Conservation (phyloP, 64 coral and sea anemone genomes). For the Dendrophyllia cribrosa region DNA sequence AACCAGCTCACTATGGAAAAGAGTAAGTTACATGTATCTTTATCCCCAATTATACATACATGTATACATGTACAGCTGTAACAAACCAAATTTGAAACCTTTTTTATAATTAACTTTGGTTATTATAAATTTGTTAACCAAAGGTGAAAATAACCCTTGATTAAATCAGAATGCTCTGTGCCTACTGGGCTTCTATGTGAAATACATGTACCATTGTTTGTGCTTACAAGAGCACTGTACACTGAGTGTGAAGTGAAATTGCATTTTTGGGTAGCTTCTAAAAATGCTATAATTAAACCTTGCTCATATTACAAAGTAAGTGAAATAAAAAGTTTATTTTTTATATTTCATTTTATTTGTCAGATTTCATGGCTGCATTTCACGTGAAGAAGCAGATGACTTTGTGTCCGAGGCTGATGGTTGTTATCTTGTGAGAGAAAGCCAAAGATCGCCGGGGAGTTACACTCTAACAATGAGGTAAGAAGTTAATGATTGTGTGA, state of each 20-base stretch:
- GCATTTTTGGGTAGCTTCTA: too few species aligned
- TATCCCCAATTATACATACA: not conserved
- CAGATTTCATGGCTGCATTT: conserved; percentile 97
- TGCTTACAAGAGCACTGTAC: too few species aligned
- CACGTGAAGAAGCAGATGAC: conserved; percentile 94
- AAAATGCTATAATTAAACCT: too few species aligned
- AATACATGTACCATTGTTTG: too few species aligned
- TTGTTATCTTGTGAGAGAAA: conserved; percentile 95
- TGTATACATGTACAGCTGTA: too few species aligned
- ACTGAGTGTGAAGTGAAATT: too few species aligned
- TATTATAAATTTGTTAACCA: too few species aligned
- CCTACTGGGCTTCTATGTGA: too few species aligned
- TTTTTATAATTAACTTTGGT: too few species aligned
- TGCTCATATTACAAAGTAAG: too few species aligned
- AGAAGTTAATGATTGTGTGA: not conserved
- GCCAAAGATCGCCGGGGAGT: conserved; percentile 82
- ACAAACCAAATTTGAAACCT: not conserved
- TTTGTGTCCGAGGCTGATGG: conserved; percentile 83
- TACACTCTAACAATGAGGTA: conserved; percentile 98
- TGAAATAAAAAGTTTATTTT: too few species aligned
- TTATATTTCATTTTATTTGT: not conserved
- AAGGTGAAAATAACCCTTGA: not conserved
- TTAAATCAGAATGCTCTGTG: too few species aligned
- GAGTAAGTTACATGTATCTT: conserved; percentile 91
- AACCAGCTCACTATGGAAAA: conserved; percentile 93